These are phyloP conservation scores for Leptinotarsa undecemlineata DNA, from an alignment of 1,140 invertebrate genomes.

Conservation along the genomic window DNA sequence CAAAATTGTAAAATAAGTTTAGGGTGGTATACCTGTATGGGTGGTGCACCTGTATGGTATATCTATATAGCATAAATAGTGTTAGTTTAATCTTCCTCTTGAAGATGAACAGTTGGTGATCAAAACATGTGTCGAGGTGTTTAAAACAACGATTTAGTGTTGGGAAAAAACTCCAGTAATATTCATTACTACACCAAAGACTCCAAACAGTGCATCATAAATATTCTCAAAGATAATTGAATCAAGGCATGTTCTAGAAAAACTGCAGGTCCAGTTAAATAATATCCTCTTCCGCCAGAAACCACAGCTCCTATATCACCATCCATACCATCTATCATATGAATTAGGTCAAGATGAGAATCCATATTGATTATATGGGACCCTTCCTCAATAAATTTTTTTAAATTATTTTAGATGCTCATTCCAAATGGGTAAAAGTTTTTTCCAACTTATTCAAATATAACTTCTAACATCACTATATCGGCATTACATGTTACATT, in stretches of 20 bases:
- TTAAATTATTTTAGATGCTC: conserved; percentile 22
- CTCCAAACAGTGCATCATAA: no score
- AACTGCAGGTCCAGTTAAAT: conserved; percentile 85
- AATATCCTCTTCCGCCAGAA: conserved; percentile 95
- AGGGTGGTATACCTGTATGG: no score
- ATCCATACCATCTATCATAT: conserved; percentile 99
- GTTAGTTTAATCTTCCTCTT: no score
- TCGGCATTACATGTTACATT: conserved; percentile 17
- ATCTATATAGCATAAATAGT: no score
- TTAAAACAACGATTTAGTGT: no score
- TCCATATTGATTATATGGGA: conserved; percentile 16
- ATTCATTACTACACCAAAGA: no score
- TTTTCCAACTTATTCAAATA: conserved; percentile 15
- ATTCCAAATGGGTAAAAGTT: conserved; percentile 23
- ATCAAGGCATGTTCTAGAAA: conserved; percentile 96
- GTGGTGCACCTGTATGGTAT: no score
- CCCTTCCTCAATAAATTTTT: conserved; percentile 20
- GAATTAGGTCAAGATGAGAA: conserved; percentile 86
- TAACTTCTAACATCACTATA: conserved; percentile 8
- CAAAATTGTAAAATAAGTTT: no score
- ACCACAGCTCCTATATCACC: conserved; percentile 88
- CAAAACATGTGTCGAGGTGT: no score
- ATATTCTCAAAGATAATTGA: conserved; percentile 80
- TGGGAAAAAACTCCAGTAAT: no score
- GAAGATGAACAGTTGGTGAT: no score